Conservation (phyloP, 2,113 vertebrate genomes). For the Cochlearius cochlearius region DNA sequence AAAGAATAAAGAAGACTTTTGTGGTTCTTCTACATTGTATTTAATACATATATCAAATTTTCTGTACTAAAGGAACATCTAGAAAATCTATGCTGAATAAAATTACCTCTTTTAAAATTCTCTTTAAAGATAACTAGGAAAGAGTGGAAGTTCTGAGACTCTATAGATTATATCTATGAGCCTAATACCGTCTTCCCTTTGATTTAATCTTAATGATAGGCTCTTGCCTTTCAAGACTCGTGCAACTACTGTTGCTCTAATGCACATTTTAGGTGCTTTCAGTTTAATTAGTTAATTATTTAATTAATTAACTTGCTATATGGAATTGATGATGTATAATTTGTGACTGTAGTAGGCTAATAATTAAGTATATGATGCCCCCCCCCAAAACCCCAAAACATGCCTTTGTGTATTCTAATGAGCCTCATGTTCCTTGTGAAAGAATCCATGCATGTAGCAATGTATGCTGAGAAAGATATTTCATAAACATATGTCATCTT, state of each 20-base stretch:
- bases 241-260: not conserved
- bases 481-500: not conserved
- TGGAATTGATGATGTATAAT: not conserved
- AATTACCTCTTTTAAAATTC: not conserved
- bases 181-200: not conserved
- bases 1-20: not conserved
- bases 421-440: not conserved
- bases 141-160: not conserved
- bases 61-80: not conserved
- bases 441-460: not conserved
- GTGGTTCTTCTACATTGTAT: not conserved
- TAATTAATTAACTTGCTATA: not conserved
- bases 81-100: not conserved
- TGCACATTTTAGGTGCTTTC: not conserved
- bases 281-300: not conserved
- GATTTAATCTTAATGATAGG: not conserved
- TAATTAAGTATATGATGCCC: not conserved
- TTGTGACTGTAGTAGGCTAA: not conserved
- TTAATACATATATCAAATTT: not conserved
- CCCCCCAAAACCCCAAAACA: not conserved
- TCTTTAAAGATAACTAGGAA: not conserved
- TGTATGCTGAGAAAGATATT: not conserved
- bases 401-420: not conserved
- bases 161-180: not conserved
- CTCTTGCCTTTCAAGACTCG: not conserved